Evolutionary conservation across 2,888 invertebrate species (phyloP).

Genomic region (Lamellibrachia columna): DNA sequence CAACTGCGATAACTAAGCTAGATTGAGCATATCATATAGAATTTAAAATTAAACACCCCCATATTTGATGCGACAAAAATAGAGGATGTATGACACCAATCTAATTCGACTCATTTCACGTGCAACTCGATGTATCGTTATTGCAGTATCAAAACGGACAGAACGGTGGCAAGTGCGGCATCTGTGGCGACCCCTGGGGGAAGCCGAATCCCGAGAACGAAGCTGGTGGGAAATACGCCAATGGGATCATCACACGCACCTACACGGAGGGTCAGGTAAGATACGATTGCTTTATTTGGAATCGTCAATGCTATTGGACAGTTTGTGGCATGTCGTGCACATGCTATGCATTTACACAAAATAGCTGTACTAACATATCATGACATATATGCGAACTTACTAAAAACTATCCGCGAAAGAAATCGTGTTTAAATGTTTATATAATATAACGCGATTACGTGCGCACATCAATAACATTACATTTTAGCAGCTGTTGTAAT

Average conservation of each 20-base stretch:
- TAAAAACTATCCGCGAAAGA: no score
- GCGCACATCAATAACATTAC: no score
- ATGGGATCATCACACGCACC: conserved; percentile 32
- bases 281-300: not conserved
- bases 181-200: conserved; percentile 40
- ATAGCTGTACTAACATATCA: no score
- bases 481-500: no score
- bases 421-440: no score
- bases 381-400: no score
- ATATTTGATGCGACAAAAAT: not conserved
- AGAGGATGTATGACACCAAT: no score
- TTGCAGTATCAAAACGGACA: conserved; percentile 28
- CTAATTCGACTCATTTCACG: not conserved
- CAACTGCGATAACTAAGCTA: no score
- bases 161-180: conserved; percentile 38
- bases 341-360: no score
- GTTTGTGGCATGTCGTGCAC: no score
- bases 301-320: no score
- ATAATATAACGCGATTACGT: no score
- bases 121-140: not conserved
- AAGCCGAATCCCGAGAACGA: conserved; percentile 33
- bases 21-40: not conserved
- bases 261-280: conserved; percentile 27
- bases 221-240: conserved; percentile 41
- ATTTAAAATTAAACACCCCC: not conserved